Conservation (phyloP, 2,113 vertebrate genomes). For the Eurystomus gularis region DNA sequence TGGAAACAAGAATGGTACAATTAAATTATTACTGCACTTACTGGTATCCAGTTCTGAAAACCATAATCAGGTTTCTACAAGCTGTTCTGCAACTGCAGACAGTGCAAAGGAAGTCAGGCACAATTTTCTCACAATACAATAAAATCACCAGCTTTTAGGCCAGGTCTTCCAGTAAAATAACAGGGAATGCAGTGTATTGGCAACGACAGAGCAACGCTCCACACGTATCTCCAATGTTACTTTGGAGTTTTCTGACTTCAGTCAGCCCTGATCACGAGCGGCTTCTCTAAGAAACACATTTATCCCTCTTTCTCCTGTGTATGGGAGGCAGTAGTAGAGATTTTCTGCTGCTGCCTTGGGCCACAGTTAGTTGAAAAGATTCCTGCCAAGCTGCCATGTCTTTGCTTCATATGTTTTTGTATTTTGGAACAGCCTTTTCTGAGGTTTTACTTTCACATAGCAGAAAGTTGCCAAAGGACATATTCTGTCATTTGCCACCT, state of each 20-base stretch:
- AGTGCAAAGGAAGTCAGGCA: background rate
- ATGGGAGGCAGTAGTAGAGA: background rate
- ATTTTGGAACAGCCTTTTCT: background rate
- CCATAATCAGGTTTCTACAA: background rate
- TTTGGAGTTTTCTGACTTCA: background rate
- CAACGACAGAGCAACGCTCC: background rate
- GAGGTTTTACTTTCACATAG: background rate
- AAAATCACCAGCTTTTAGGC: background rate
- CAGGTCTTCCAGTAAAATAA: background rate
- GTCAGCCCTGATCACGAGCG: background rate
- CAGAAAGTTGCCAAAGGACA: background rate
- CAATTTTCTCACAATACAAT: background rate
- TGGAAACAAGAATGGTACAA: background rate
- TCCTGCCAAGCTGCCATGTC: background rate
- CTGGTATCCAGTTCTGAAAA: background rate
- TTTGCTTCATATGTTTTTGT: background rate
- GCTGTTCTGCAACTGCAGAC: background rate
- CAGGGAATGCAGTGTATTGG: background rate
- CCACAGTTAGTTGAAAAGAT: background rate
- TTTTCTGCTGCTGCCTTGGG: background rate
- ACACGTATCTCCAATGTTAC: rapidly evolving
- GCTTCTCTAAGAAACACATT: background rate
- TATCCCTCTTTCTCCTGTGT: background rate
- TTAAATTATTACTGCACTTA: background rate
- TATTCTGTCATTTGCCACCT: slow-evolving; percentile 27